A percentile compares a stretch with the other conserved stretches of the same genome.
These are phyloP conservation scores for Cherax destructor DNA, from an alignment of 1,140 invertebrate species.

Conservation along the genomic window DNA sequence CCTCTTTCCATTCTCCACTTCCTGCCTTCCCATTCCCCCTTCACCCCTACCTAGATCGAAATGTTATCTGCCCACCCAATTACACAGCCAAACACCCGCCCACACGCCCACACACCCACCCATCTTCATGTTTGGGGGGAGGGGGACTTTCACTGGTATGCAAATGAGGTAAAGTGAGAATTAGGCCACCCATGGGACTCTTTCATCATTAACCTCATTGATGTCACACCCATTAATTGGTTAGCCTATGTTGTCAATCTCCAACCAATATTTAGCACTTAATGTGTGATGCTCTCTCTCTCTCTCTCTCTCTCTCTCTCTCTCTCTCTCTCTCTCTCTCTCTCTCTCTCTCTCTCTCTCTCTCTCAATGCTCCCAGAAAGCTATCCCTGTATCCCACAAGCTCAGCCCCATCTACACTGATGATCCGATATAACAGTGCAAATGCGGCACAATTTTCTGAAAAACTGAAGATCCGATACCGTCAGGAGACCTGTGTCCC, in stretches of 20 bases:
- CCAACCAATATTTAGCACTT: not conserved
- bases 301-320: not conserved
- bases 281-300: not conserved
- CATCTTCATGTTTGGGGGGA: not conserved
- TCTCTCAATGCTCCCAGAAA: too few species aligned
- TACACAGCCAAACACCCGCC: not conserved
- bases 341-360: constrained; percentile 13
- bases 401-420: too few species aligned
- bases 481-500: too few species aligned
- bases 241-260: not conserved
- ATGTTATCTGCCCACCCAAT: not conserved
- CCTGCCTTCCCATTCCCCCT: not conserved
- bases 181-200: not conserved
- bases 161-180: constrained; percentile 3
- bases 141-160: not conserved
- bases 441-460: too few species aligned
- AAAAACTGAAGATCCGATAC: too few species aligned
- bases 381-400: too few species aligned
- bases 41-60: too few species aligned
- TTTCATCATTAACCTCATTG: not conserved
- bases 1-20: not conserved
- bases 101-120: not conserved
- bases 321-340: constrained; percentile 23
- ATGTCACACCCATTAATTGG: not conserved
- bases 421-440: too few species aligned